phyloP scores from a whole-genome alignment of 2,888 invertebrate species.

The Colletes collaris region DNA sequence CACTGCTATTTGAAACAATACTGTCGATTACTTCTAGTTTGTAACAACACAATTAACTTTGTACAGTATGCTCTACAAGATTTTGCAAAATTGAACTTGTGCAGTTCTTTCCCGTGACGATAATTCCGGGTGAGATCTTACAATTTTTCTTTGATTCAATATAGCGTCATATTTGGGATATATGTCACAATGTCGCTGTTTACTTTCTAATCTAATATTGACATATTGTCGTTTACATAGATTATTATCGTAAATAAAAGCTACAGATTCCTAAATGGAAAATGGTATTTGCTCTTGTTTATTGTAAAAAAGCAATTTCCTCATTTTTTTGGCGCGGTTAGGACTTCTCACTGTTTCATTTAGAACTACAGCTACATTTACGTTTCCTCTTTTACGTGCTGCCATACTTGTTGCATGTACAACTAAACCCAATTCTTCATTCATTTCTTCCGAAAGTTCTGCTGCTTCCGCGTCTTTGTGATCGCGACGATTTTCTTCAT shows the following conservation, averaged over 20 bases:
- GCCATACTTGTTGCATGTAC: background rate
- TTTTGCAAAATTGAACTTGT: background rate
- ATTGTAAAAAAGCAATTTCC: background rate
- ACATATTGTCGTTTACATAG: background rate
- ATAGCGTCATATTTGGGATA: slow-evolving; percentile 6
- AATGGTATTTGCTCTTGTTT: no score
- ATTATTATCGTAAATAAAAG: background rate
- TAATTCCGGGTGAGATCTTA: background rate
- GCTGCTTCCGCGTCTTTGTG: no score
- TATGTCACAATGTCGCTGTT: slow-evolving; percentile 1
- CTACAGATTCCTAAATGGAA: no score
- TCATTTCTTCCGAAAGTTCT: no score
- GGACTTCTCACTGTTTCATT: slow-evolving; percentile 3
- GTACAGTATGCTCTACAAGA: background rate
- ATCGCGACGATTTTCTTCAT: no score
- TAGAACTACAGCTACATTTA: slow-evolving; percentile 7
- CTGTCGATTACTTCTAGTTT: slow-evolving; percentile 2
- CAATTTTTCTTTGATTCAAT: background rate
- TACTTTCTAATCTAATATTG: slow-evolving; percentile 9
- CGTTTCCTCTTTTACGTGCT: slow-evolving; percentile 6
- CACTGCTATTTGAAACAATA: background rate
- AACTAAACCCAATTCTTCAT: background rate
- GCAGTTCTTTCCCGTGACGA: background rate
- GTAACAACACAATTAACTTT: slow-evolving; percentile 1
- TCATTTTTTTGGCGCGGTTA: background rate